Percentiles rank a stretch among this genome's conserved stretches.
Evolutionary conservation across 2,113 vertebrate species (phyloP).

Genomic region (Suncus etruscus): DNA sequence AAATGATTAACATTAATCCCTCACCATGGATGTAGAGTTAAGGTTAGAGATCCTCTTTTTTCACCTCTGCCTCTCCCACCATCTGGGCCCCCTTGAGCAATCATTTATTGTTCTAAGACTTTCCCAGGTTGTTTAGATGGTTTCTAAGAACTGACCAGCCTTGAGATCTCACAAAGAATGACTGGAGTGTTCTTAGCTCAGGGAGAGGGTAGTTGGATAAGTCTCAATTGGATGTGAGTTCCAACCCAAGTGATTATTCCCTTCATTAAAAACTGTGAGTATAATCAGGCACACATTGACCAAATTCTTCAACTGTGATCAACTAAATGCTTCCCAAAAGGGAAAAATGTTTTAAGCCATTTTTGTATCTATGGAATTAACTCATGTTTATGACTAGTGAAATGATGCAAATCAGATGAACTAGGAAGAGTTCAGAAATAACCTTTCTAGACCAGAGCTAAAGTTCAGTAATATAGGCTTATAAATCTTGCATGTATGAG

Average conservation of each 20-base stretch:
- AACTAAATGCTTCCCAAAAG: conserved; percentile 28
- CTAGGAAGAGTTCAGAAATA: background rate
- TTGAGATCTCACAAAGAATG: rapidly evolving
- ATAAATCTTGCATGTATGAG: too few species aligned
- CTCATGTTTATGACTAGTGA: background rate
- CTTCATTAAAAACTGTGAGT: too few species aligned
- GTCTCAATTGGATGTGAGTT: background rate
- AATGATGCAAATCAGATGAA: background rate
- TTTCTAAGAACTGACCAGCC: background rate
- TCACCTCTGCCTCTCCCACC: background rate
- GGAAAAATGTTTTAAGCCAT: background rate
- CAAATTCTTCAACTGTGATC: background rate
- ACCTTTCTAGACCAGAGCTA: too few species aligned
- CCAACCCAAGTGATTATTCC: background rate
- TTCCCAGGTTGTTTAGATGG: background rate
- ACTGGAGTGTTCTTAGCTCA: background rate
- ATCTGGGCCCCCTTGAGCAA: background rate
- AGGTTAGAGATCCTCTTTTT: background rate
- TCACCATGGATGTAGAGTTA: background rate
- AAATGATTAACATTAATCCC: background rate
- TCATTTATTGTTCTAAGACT: background rate
- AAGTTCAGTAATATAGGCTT: too few species aligned
- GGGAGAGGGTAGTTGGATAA: too few species aligned
- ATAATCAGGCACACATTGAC: background rate
- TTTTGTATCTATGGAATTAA: background rate